Evolutionary conservation across 2,113 vertebrate species (phyloP).

Genomic region (Regulus satrapa): DNA sequence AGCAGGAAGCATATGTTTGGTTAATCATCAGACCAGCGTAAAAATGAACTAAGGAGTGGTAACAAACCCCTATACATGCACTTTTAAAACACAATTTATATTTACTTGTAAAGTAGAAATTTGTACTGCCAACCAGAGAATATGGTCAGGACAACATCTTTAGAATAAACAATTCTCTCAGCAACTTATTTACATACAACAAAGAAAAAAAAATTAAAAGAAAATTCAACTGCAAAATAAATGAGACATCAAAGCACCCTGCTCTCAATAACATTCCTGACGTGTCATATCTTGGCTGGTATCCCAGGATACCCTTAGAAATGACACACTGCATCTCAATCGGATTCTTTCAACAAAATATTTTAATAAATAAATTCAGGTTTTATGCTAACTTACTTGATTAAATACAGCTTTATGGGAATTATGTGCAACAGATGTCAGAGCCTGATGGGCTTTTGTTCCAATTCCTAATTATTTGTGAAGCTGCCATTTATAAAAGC

Average conservation of each 20-base stretch:
- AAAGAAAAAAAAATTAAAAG: constrained; percentile 6
- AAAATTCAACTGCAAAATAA: constrained; percentile 46
- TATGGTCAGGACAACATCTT: background rate
- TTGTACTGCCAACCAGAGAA: background rate
- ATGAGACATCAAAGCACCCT: constrained; percentile 31
- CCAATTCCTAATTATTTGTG: constrained; percentile 18
- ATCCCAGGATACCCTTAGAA: constrained; percentile 61
- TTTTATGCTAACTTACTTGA: constrained; percentile 34
- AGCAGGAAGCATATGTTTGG: constrained; percentile 14
- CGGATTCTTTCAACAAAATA: constrained; percentile 53
- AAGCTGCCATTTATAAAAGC: background rate
- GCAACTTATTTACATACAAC: background rate
- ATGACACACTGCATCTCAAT: constrained; percentile 38
- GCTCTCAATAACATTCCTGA: constrained; percentile 51
- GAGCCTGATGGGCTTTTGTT: constrained; percentile 16
- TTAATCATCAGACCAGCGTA: background rate
- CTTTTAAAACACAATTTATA: background rate
- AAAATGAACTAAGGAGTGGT: constrained; percentile 11
- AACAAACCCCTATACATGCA: background rate
- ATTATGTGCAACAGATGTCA: constrained; percentile 22
- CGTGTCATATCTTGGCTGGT: constrained; percentile 49
- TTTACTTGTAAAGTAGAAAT: background rate
- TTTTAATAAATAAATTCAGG: constrained; percentile 53
- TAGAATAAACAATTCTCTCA: background rate
- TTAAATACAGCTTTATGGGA: constrained; percentile 22